Base-by-base conservation (phyloP, 2,888 invertebrate species). In the Aelia acuminata region DNA sequence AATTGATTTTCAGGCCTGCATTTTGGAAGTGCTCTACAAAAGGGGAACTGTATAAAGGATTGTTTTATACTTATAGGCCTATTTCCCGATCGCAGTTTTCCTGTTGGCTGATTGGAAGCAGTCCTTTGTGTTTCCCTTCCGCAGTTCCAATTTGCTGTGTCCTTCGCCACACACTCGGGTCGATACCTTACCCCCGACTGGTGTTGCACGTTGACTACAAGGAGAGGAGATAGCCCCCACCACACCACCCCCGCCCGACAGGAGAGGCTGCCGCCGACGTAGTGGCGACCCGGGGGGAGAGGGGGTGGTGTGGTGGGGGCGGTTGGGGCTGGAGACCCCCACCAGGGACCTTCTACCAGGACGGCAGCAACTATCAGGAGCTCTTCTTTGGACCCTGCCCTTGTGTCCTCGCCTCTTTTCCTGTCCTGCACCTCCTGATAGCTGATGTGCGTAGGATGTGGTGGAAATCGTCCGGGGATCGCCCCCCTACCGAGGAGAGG, bases 321-420 rank as follows among this genome's bases (percentile, higher is more conserved):
- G 57, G 57, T 57, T 57, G 75, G 75, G 85, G 85, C 49, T n/a
- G 48, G 31, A 50, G 85, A 85, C 85, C 85, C 85, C 85, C 85
- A 85, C 50, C 85, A 85, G 85, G 85, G 85, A 31, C 53, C 26
- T 50, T 35, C 50, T 85, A 85, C 53, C 85, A 85, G 85, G 85
- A 85, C 31, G 15, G 35, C 48, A 85, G 48, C 7, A 49, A 15
- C 5, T 1, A 4, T 0, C 0, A 35, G 53, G 85, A 85, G 85
- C 85, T 84, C 49, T 22, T 85, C 3, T 26, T 43, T 39, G 84
- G 43, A 26, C 84, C 48, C 48, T 48, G 49, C 35, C 26, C 50
- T n/a, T 26, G 85, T 35, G 26, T 49, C 35, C 53, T 49, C 48
- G 35, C 53, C 49, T 85, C 75, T 43, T 50, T 49, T 35, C 31